Conservation (phyloP, 2,797 vertebrate genomes). For the Somateria mollissima region DNA sequence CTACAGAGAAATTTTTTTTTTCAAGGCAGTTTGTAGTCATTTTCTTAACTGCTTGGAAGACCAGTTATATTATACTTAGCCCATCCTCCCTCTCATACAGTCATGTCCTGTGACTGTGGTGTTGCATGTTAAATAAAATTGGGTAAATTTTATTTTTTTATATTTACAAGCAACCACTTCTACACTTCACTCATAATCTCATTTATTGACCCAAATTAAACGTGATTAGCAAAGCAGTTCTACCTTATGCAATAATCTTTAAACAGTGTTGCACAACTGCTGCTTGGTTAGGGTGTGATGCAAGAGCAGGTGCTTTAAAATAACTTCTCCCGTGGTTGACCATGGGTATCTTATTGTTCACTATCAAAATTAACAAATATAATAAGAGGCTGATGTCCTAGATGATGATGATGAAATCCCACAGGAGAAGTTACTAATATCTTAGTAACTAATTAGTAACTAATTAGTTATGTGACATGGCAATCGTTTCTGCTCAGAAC, state of each 20-base stretch:
- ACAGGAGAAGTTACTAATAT: neutral
- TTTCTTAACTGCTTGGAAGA: neutral
- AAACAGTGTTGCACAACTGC: neutral
- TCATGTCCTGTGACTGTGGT: neutral
- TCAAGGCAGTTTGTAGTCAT: neutral
- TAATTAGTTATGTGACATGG: neutral
- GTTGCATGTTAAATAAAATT: too few species aligned
- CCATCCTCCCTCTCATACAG: accelerated
- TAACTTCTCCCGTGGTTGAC: neutral
- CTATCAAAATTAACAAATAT: neutral
- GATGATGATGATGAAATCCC: neutral
- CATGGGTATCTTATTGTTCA: neutral
- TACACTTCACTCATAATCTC: neutral
- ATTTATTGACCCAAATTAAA: neutral
- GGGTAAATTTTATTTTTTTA: too few species aligned
- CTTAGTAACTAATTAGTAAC: too few species aligned
- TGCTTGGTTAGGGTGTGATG: neutral
- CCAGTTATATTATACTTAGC: neutral
- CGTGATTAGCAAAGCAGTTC: neutral
- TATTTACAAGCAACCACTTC: too few species aligned
- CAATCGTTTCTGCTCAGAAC: neutral
- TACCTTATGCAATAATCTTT: neutral
- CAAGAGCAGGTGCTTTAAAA: neutral
- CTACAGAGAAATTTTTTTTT: neutral
- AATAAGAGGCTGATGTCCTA: neutral